Base-by-base conservation (phyloP, 2,888 invertebrate genomes). In the Callyntrura sp. region DNA sequence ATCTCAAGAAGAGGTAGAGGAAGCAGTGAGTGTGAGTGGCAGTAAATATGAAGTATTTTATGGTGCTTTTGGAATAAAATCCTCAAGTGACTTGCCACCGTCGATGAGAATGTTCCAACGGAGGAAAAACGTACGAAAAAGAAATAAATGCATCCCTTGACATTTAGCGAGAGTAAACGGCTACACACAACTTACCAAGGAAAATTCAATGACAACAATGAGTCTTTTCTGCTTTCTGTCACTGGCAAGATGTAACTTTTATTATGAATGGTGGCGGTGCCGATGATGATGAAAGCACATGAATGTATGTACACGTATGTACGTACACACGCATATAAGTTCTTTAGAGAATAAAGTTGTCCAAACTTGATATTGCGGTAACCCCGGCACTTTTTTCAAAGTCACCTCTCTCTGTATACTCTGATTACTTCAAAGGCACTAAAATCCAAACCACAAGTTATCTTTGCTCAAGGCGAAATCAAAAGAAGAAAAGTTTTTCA, bases 141-240 rank as follows among this genome's bases (percentile, higher is more conserved):
- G 55, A 84, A 55, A 85, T 85, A 68, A 85, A 85, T 85, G 84
- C 57, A 65, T 85, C 84, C 84, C 84, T 85, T 73, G 84, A 85
- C 84, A 85, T 17, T 85, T 85, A 23, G 51, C 51, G 55, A 48
- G 23, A 73, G n/a, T 17, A 23, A 81, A 81, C 8, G 9, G 14
- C 35, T 17, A n/a, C 0, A 25, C 43, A 43, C 45, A 82, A 81
- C 12, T 79, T 11, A 35, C 65, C 43, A 65, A 45, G 62, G 25
- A 65, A 82, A 65, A 82, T 45, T 82, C 79, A 79, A 79, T 79
- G 60, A 79, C 60, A 79, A 79, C 79, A 79, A 79, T 79, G 79
- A 79, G 79, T 79, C 60, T 57, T 48, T 51, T 43, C 35, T 28
- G 17, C 48, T 73, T 43, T 43, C 35, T 20, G 25, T 17, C 4